Evolutionary conservation across 2,888 invertebrate genomes (phyloP).

Genomic region (Mythimna lalbum): DNA sequence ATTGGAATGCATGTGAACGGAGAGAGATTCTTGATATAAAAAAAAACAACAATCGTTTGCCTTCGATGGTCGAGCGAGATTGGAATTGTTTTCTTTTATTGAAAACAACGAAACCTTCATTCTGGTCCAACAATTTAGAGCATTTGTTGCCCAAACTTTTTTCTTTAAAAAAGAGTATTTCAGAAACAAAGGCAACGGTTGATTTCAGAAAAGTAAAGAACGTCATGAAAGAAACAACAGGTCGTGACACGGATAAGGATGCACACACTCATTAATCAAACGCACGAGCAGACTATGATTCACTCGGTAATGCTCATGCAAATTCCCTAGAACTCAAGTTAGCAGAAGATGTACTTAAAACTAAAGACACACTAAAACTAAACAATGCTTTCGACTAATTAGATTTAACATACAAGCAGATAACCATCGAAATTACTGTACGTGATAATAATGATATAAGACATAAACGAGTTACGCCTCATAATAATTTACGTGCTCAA

Average conservation of each 20-base stretch:
- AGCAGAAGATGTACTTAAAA: not conserved
- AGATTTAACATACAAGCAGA: not conserved
- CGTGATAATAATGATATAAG: constrained; percentile 25
- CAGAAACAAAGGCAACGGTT: not conserved
- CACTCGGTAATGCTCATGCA: constrained; percentile 9
- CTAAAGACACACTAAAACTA: not conserved
- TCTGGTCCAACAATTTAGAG: constrained; percentile 5
- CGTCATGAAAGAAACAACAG: constrained; percentile 1
- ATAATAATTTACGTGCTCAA: constrained; percentile 33
- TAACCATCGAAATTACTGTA: not conserved
- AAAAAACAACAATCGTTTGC: constrained; percentile 13
- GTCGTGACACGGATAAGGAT: constrained; percentile 24
- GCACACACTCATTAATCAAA: constrained; percentile 12
- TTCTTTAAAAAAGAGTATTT: not conserved
- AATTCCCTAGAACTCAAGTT: not conserved
- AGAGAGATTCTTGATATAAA: constrained; percentile 16
- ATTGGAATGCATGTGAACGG: constrained; percentile 44
- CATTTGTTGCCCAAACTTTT: constrained; percentile 8
- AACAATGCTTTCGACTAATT: not conserved
- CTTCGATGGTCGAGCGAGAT: constrained; percentile 27
- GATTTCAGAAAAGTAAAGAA: not conserved
- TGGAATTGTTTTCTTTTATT: constrained; percentile 21
- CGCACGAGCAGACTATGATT: constrained; percentile 28
- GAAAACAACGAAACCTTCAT: constrained; percentile 1
- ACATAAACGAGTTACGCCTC: constrained; percentile 13